Base-by-base conservation (phyloP, 2,113 vertebrate species). In the Atrichornis clamosus region DNA sequence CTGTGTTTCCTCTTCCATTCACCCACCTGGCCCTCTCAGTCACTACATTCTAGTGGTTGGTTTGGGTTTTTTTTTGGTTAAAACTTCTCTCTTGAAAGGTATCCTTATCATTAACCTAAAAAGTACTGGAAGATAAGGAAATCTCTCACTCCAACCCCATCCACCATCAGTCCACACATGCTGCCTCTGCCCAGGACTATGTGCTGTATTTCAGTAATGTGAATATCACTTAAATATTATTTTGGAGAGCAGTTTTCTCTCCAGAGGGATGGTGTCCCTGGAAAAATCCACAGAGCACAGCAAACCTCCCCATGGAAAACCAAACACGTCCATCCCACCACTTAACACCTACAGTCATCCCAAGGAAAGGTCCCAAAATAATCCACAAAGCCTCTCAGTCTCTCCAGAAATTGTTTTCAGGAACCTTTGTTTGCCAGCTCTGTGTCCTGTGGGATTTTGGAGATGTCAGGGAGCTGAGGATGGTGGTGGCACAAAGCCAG, bases 271-370 rank as follows among this genome's bases (percentile, higher is more conserved):
- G 20, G 10, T 1, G 41, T 10, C 69, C 64, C 50, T 24, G 10
- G 27, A 24, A 41, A 76, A 58, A 59, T 4, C 41, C 33, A 10
- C 2, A 16, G 3, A 33, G 84, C 52, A 33, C 26, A 30, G 50
- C 9, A 77, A 64, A 83, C 3, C 47, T 23, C 10, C 27, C 3
- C 41, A 7, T 1, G 81, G 58, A 28, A 65, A 78, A 39, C 7
- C 4, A 8, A 41, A 28, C 53, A 33, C 0, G 0, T 24, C 41
- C 1, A 2, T 64, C 35, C 30, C 2, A 13, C 14, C 46, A 42
- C 65, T 52, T 7, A 3, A 17, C 14, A 4, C 56, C 80, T 5
- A 3, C 6, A 42, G 75, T 2, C 50, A 9, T 7, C 9, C 42
- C 39, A 49, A 53, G 53, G 47, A 69, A 79, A 83, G 5, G 32